Evolutionary conservation across 2,888 invertebrate species (phyloP).

Genomic region (Timema cristinae): DNA sequence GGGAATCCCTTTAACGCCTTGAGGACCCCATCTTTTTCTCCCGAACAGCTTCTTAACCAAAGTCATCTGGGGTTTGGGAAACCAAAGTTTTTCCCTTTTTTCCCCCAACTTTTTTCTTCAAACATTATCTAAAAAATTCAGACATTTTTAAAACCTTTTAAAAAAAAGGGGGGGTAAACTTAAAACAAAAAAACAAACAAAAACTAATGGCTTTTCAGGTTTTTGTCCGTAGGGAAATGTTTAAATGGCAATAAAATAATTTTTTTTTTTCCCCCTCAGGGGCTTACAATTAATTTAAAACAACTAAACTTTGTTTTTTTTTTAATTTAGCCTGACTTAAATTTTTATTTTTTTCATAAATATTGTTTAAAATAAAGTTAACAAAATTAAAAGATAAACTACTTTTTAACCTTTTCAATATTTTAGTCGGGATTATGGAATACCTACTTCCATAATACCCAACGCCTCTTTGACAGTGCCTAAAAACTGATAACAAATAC

Average conservation of each 20-base stretch:
- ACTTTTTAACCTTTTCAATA: too few relatives aligned
- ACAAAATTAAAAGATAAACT: too few relatives aligned
- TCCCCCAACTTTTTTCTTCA: not conserved
- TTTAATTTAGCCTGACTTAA: too few relatives aligned
- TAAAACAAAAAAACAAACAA: not conserved
- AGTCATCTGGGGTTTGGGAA: not conserved
- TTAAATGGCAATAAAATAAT: not conserved
- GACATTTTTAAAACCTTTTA: not conserved
- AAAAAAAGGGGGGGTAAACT: not conserved
- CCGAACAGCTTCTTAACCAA: not conserved
- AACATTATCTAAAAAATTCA: not conserved
- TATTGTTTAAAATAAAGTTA: too few relatives aligned
- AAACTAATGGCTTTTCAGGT: not conserved
- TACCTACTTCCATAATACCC: too few relatives aligned
- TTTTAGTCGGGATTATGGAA: too few relatives aligned
- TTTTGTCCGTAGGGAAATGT: not conserved
- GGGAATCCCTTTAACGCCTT: not conserved
- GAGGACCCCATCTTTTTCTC: slow-evolving; percentile 20
- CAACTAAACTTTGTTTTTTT: too few relatives aligned
- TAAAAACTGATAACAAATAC: not conserved
- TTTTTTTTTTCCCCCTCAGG: too few relatives aligned
- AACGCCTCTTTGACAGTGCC: not conserved
- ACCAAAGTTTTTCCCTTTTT: not conserved
- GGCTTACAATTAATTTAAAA: too few relatives aligned
- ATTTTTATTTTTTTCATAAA: too few relatives aligned